These are phyloP conservation scores for Penaeus japonicus DNA, from an alignment of 1,140 invertebrate genomes.

Conservation along the genomic window DNA sequence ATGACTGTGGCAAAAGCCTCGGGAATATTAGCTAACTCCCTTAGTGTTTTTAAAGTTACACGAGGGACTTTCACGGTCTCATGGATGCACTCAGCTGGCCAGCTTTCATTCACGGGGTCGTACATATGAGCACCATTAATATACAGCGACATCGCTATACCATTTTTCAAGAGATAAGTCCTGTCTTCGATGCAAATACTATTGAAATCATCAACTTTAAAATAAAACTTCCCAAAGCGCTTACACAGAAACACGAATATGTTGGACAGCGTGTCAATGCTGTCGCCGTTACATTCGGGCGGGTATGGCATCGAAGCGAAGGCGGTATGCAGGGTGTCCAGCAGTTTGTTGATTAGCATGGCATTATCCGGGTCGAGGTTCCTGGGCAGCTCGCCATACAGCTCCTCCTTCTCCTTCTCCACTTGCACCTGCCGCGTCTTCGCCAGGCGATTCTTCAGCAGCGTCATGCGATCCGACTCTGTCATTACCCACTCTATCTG, in stretches of 20 bases:
- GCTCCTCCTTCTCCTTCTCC: background rate
- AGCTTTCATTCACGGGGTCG: background rate
- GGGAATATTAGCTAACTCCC: background rate
- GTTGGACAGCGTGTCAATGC: background rate
- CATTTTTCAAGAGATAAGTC: background rate
- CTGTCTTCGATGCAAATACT: background rate
- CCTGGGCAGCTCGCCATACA: background rate
- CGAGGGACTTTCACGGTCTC: background rate
- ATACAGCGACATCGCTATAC: background rate
- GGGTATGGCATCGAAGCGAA: background rate
- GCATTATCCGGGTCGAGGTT: background rate
- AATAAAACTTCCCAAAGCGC: background rate
- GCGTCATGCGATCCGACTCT: background rate
- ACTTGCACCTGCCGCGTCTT: background rate
- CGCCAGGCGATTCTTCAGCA: background rate
- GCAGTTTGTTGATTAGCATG: background rate
- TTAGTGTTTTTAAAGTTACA: background rate
- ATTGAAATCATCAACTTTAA: background rate
- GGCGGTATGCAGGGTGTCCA: background rate
- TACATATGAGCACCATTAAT: conserved; percentile 3
- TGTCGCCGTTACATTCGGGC: background rate
- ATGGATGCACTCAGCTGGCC: background rate
- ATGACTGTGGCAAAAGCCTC: background rate
- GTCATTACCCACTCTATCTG: background rate
- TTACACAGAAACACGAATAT: background rate